Base-by-base conservation (phyloP, 1,140 invertebrate genomes). In the Drosophila baimaii region DNA sequence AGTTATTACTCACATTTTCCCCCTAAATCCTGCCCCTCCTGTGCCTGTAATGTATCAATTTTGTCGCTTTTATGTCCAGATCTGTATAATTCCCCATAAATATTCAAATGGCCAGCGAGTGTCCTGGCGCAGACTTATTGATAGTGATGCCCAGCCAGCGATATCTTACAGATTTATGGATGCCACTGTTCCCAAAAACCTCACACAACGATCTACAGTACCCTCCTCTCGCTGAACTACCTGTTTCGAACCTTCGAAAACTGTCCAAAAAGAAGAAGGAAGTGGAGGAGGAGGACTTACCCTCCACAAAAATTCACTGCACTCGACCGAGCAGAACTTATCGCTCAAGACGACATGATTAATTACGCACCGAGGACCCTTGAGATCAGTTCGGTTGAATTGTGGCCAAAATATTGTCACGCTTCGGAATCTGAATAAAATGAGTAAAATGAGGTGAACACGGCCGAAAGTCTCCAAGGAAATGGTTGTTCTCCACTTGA, bases 361-460 rank as follows among this genome's bases (percentile, higher is more conserved):
- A 76, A 76, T 76, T 76, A 59, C 73, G 56, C 41, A 19, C 10
- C 21, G 29, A 51, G 77, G 55, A 77, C 74, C 74, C 73, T 76
- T 46, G 52, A 59, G 75, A 62, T 77, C 74, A 61, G 52, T 86
- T 86, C 81, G 35, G 57, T 59, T 59, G 82, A 86, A 86, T 66
- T 86, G 79, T 88, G 79, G 83, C 83, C 83, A 88, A 88, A 88
- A 89, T 88, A 89, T 88, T 88, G 83, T 88, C 83, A 88, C 83
- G 83, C 82, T 86, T 88, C 64, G 82, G 66, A 54, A 57, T 47
- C 23, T 63, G 57, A 66, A 69, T 66, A 47, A 69, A 62, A 62
- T 15, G 57, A 61, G 17, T 41, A 65, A 75, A 39, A 51, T 46
- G 49, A 66, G 41, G 27, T 49, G 61, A 74, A 69, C 47, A 44